A percentile compares a stretch with the other conserved stretches of the same genome.
Conservation (phyloP, 2,888 invertebrate genomes). For the Enoplolaimus lenunculus region DNA sequence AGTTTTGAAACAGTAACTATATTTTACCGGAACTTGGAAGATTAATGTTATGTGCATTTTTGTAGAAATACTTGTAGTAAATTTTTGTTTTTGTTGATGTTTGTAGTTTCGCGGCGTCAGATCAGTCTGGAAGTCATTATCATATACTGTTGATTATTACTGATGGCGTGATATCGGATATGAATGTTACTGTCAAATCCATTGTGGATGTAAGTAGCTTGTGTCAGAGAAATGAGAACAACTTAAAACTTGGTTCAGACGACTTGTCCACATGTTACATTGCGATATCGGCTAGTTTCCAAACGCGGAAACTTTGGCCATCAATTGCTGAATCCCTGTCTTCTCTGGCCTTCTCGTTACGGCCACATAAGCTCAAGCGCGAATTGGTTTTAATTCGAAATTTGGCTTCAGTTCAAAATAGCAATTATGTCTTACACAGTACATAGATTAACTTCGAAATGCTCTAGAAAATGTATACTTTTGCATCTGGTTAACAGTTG, state of each 20-base stretch:
- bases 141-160: conserved; percentile 52
- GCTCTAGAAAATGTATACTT: too few relatives aligned
- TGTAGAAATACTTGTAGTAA: neutral
- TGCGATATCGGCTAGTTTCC: neutral
- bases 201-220: conserved; percentile 28
- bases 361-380: too few relatives aligned
- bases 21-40: neutral
- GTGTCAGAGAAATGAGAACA: too few relatives aligned
- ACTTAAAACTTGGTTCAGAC: conserved; percentile 25
- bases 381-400: too few relatives aligned
- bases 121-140: conserved; percentile 48
- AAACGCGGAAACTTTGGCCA: too few relatives aligned
- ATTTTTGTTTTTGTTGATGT: neutral
- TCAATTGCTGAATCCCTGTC: too few relatives aligned
- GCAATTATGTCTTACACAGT: too few relatives aligned
- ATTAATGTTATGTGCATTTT: neutral
- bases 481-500: too few relatives aligned
- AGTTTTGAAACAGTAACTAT: too few relatives aligned
- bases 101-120: conserved; percentile 46
- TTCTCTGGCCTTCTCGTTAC: too few relatives aligned
- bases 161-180: conserved; percentile 52
- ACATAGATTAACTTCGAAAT: too few relatives aligned
- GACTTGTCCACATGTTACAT: conserved; percentile 21
- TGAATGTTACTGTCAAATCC: conserved; percentile 46
- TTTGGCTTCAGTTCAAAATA: too few relatives aligned